Evolutionary conservation across 2,113 vertebrate species (phyloP).

Genomic region (Amphilophus citrinellus): DNA sequence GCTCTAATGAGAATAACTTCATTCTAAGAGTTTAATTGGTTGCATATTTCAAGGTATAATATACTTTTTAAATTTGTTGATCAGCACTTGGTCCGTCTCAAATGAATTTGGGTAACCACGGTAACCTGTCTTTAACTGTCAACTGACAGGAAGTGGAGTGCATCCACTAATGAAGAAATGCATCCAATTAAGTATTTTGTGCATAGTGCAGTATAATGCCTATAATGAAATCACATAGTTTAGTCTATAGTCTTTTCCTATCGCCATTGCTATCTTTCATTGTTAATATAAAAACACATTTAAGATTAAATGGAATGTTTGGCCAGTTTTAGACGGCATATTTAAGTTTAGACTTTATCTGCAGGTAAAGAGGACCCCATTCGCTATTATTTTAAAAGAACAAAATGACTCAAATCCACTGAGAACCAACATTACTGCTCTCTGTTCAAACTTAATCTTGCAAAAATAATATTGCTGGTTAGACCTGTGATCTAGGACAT

Average conservation of each 20-base stretch:
- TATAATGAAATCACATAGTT: not conserved
- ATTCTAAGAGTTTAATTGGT: slow-evolving; percentile 4
- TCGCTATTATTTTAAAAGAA: not conserved
- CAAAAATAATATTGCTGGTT: slow-evolving; percentile 8
- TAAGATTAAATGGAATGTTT: slow-evolving; percentile 15
- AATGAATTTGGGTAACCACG: not conserved
- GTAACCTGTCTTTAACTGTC: not conserved
- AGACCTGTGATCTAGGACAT: not conserved
- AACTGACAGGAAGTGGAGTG: not conserved
- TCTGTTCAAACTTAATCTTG: slow-evolving; percentile 6
- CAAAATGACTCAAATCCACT: not conserved
- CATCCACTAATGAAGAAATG: not conserved
- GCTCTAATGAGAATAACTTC: not conserved
- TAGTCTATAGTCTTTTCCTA: slow-evolving; percentile 6
- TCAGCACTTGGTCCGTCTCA: not conserved
- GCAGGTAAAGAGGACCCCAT: not conserved
- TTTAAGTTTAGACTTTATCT: not conserved
- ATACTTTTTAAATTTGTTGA: slow-evolving; percentile 4
- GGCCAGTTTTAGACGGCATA: not conserved
- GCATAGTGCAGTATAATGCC: not conserved
- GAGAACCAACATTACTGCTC: not conserved
- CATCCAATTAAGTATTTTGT: not conserved
- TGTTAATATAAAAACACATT: slow-evolving; percentile 9
- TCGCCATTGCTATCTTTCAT: not conserved
- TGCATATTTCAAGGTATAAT: slow-evolving; percentile 6